Conservation (phyloP, 2,888 invertebrate genomes). For the Drosophila mulleri region DNA sequence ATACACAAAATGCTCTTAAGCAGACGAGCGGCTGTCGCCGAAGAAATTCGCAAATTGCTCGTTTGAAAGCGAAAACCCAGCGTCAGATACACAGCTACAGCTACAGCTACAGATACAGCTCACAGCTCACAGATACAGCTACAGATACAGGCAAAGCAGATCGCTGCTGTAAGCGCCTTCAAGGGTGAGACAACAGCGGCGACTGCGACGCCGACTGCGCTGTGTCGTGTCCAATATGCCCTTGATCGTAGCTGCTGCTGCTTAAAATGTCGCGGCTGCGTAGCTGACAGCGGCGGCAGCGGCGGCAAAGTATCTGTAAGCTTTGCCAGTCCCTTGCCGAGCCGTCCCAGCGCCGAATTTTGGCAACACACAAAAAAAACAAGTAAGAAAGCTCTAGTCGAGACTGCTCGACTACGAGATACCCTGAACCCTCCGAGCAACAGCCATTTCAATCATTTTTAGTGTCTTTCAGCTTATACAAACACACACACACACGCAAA, state of each 20-base stretch:
- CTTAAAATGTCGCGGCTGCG: constrained; percentile 65
- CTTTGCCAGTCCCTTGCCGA: constrained; percentile 57
- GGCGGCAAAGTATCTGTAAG: constrained; percentile 60
- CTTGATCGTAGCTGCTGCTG: constrained; percentile 72
- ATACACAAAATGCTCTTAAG: constrained; percentile 28
- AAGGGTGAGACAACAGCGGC: constrained; percentile 68
- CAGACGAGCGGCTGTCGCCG: constrained; percentile 43
- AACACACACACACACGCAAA: too few species aligned
- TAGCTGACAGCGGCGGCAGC: constrained; percentile 21
- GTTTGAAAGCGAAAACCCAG: constrained; percentile 78
- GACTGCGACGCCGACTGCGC: constrained; percentile 36
- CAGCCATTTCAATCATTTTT: too few species aligned
- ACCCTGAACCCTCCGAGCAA: too few species aligned
- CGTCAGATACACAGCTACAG: constrained; percentile 50
- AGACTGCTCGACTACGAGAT: too few species aligned
- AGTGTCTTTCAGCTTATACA: too few species aligned
- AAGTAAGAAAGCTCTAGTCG: too few species aligned
- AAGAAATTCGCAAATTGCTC: constrained; percentile 78
- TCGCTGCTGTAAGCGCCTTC: constrained; percentile 73
- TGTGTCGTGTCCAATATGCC: constrained; percentile 80
- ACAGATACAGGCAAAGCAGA: constrained; percentile 32
- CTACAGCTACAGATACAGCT: constrained; percentile 13
- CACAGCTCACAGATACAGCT: constrained; percentile 10
- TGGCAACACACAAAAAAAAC: constrained; percentile 63
- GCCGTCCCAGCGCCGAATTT: constrained; percentile 51